phyloP scores from a whole-genome alignment of 2,888 invertebrate genomes.

The Vanessa cardui region DNA sequence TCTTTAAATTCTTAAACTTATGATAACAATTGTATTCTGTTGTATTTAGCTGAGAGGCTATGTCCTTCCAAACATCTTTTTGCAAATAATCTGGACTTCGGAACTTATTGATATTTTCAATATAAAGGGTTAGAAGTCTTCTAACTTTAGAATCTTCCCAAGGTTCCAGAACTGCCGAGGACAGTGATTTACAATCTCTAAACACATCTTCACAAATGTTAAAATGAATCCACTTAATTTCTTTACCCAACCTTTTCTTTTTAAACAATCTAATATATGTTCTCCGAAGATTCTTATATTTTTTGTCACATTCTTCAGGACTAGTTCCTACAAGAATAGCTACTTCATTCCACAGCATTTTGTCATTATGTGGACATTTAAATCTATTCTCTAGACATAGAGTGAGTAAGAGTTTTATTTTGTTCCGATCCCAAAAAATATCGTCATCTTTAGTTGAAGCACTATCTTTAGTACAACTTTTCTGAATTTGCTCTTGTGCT shows the following conservation, averaged over 20 bases:
- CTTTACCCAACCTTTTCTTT: slow-evolving; percentile 67
- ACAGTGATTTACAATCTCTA: slow-evolving; percentile 64
- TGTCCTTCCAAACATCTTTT: slow-evolving; percentile 75
- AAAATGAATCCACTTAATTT: slow-evolving; percentile 74
- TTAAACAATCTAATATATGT: slow-evolving; percentile 72
- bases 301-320: slow-evolving; percentile 66
- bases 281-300: slow-evolving; percentile 66
- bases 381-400: slow-evolving; percentile 62
- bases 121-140: slow-evolving; percentile 63
- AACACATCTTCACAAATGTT: slow-evolving; percentile 71
- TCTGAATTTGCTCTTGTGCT: slow-evolving; percentile 46
- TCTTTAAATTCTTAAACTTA: slow-evolving; percentile 73
- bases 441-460: slow-evolving; percentile 53
- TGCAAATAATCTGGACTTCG: slow-evolving; percentile 60
- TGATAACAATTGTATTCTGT: slow-evolving; percentile 74
- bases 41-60: slow-evolving; percentile 62
- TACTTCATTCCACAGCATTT: slow-evolving; percentile 62
- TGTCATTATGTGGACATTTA: slow-evolving; percentile 56
- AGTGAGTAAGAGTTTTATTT: slow-evolving; percentile 64
- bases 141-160: slow-evolving; percentile 72
- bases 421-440: slow-evolving; percentile 69
- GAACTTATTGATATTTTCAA: slow-evolving; percentile 67
- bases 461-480: slow-evolving; percentile 47
- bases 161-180: slow-evolving; percentile 58
- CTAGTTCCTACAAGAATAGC: slow-evolving; percentile 59